A percentile compares a stretch with the other conserved stretches of the same genome.
phyloP scores from a whole-genome alignment of 2,113 vertebrate species.

The Lophura nycthemera region DNA sequence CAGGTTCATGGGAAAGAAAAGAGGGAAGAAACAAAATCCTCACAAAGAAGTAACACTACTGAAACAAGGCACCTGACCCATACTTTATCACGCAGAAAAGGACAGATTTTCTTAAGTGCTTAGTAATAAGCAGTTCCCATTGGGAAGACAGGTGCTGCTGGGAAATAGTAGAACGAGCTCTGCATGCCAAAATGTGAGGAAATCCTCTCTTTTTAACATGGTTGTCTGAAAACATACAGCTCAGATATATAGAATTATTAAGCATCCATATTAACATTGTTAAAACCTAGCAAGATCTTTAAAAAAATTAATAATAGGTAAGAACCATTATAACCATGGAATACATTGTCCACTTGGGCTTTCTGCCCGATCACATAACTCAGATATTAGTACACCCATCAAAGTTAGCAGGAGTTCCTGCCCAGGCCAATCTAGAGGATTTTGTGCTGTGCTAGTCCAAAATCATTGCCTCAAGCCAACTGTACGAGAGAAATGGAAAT shows the following conservation, averaged over 20 bases:
- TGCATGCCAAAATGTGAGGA: not conserved
- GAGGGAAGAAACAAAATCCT: not conserved
- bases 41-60: not conserved
- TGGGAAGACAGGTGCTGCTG: not conserved
- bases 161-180: not conserved
- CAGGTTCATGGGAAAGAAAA: not conserved
- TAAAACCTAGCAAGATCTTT: not conserved
- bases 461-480: not conserved
- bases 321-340: not conserved
- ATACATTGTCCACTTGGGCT: not conserved
- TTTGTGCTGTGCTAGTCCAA: not conserved
- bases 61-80: not conserved
- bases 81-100: accelerated
- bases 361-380: not conserved
- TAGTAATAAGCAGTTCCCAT: not conserved
- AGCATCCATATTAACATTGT: not conserved
- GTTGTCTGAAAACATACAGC: not conserved
- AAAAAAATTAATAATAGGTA: not conserved
- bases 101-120: not conserved
- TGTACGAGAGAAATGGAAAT: not conserved
- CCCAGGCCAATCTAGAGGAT: not conserved
- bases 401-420: not conserved
- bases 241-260: not conserved
- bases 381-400: accelerated
- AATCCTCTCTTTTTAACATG: not conserved